Percentiles rank a stretch among this genome's conserved stretches.
Conservation (phyloP, 2,113 vertebrate genomes). For the Ailurus styani region DNA sequence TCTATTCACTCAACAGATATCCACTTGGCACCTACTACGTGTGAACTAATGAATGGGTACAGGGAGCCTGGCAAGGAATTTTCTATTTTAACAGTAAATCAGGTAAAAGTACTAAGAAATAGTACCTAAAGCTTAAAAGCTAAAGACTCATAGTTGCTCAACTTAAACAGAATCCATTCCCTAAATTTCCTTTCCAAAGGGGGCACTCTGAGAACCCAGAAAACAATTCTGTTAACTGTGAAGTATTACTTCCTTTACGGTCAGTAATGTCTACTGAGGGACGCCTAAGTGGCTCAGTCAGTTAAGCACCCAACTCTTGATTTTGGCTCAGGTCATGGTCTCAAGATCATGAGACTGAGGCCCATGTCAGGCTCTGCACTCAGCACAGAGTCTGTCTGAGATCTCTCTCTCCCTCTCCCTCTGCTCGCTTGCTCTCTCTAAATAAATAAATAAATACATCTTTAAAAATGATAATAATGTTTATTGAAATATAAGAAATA, state of each 20-base stretch:
- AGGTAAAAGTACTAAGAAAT: not conserved
- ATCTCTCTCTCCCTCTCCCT: not conserved
- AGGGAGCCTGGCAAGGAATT: not conserved
- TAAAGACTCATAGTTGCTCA: not conserved
- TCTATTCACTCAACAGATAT: not conserved
- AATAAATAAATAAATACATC: not conserved
- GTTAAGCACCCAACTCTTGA: not conserved
- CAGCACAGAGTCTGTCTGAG: not conserved
- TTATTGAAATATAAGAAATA: not conserved
- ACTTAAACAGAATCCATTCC: not conserved
- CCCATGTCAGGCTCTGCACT: not conserved
- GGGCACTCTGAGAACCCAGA: not conserved
- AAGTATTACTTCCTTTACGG: not conserved
- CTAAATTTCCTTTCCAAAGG: not conserved
- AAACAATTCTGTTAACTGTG: not conserved
- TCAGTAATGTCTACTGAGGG: not conserved
- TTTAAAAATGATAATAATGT: not conserved
- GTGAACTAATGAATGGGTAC: not conserved
- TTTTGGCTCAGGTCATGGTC: not conserved
- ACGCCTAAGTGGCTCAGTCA: not conserved
- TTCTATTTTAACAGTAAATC: slow-evolving; percentile 2
- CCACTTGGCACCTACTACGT: not conserved
- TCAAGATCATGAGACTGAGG: not conserved
- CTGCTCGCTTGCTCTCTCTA: not conserved
- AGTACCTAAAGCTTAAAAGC: not conserved